Evolutionary conservation across 2,113 vertebrate genomes (phyloP).

Genomic region (Tretioscincus oriximinensis): DNA sequence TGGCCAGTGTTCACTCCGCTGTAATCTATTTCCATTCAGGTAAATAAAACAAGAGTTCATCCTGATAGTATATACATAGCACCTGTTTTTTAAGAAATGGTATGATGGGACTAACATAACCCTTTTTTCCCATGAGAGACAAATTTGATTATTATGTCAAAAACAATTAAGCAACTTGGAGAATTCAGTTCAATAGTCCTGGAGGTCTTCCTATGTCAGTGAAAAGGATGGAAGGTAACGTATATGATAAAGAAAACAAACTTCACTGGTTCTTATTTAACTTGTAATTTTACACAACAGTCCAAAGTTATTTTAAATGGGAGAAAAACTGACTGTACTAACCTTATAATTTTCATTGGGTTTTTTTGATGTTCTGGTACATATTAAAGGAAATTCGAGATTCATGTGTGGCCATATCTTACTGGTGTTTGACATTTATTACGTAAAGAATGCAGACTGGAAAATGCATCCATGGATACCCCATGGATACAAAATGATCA

Average conservation of each 20-base stretch:
- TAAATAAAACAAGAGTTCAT: neutral
- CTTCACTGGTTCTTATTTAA: constrained; percentile 34
- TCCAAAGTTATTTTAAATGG: neutral
- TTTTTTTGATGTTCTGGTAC: neutral
- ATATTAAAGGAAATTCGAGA: neutral
- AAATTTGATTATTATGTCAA: constrained; percentile 25
- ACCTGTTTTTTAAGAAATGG: neutral
- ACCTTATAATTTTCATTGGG: neutral
- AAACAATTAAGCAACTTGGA: constrained; percentile 57
- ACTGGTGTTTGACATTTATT: neutral
- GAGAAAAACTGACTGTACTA: neutral
- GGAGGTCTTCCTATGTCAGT: constrained; percentile 76
- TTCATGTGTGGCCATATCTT: neutral
- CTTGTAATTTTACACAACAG: neutral
- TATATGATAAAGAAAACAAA: constrained; percentile 63
- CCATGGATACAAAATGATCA: neutral
- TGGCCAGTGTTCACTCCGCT: too few species aligned
- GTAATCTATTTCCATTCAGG: neutral
- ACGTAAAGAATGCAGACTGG: neutral
- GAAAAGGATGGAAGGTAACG: constrained; percentile 78
- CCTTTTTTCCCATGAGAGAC: neutral
- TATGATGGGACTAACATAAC: too few species aligned
- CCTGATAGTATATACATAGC: neutral
- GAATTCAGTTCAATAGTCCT: constrained; percentile 79
- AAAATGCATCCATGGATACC: neutral